Percentiles rank a stretch among this genome's conserved stretches.
These are phyloP conservation scores for Aselliscus stoliczkanus DNA, from an alignment of 2,797 vertebrate genomes.

Conservation along the genomic window DNA sequence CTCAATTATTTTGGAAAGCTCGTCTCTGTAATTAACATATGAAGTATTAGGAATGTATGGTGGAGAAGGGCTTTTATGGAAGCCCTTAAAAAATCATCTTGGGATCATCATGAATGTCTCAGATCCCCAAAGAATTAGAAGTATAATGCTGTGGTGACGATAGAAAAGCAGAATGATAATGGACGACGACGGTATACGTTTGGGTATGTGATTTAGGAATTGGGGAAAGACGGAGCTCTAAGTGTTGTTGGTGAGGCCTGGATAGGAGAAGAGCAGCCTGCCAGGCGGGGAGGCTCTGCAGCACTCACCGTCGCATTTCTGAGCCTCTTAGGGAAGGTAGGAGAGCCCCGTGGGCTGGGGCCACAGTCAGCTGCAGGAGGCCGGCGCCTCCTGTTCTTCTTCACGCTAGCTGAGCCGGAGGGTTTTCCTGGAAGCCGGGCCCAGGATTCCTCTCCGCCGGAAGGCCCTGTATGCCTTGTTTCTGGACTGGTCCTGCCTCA, in stretches of 20 bases:
- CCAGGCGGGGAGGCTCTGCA: background rate
- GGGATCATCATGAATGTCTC: background rate
- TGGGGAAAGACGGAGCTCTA: background rate
- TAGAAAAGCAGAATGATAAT: background rate
- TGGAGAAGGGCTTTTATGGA: constrained; percentile 9
- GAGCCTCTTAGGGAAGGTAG: background rate
- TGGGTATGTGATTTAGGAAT: background rate
- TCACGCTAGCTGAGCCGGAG: background rate
- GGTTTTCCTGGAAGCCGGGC: background rate
- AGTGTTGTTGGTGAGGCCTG: background rate
- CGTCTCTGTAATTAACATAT: background rate
- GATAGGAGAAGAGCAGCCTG: background rate
- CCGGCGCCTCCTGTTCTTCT: background rate
- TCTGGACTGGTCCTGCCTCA: background rate
- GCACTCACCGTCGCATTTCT: background rate
- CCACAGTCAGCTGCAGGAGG: background rate
- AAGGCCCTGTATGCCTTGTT: background rate
- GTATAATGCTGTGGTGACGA: background rate
- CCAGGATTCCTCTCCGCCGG: background rate
- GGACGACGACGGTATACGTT: background rate
- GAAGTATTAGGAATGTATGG: background rate
- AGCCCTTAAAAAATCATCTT: constrained; percentile 21
- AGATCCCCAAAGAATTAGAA: background rate
- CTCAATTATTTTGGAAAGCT: constrained; percentile 23
- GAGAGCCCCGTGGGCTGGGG: background rate